Evolutionary conservation across 2,797 vertebrate species (phyloP).

Genomic region (Sebastes trivittatus): DNA sequence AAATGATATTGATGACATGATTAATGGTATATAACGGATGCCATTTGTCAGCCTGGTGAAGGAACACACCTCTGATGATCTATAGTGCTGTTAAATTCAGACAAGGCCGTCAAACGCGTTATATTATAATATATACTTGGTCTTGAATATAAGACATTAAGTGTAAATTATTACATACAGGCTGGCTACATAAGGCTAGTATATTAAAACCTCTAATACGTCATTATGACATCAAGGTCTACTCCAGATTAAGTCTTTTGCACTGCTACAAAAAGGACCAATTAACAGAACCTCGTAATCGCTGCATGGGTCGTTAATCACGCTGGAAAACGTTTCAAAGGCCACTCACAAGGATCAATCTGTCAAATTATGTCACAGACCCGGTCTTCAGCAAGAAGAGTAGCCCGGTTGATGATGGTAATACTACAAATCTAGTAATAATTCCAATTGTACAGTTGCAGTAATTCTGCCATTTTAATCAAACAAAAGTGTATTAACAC

Average conservation of each 20-base stretch:
- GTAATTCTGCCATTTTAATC: neutral
- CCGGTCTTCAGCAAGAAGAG: neutral
- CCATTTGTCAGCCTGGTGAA: slow-evolving; percentile 3
- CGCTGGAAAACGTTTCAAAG: slow-evolving; percentile 3
- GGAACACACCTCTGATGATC: neutral
- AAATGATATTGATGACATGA: neutral
- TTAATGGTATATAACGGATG: neutral
- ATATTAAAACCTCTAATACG: slow-evolving; percentile 41
- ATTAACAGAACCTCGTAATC: slow-evolving; percentile 8
- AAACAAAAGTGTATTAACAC: neutral
- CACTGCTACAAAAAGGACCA: slow-evolving; percentile 24
- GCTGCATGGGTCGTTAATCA: slow-evolving; percentile 1
- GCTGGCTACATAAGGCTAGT: neutral
- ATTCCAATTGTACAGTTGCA: neutral
- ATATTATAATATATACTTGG: neutral
- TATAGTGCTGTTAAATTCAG: neutral
- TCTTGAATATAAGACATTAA: neutral
- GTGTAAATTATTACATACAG: neutral
- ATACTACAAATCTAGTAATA: neutral
- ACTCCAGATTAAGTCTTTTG: slow-evolving; percentile 37
- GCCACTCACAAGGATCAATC: neutral
- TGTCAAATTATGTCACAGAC: neutral
- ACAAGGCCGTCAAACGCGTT: neutral
- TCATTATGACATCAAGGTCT: slow-evolving; percentile 45
- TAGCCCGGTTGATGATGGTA: neutral